phyloP scores from a whole-genome alignment of 2,888 invertebrate genomes.

The Bimastos eiseni region DNA sequence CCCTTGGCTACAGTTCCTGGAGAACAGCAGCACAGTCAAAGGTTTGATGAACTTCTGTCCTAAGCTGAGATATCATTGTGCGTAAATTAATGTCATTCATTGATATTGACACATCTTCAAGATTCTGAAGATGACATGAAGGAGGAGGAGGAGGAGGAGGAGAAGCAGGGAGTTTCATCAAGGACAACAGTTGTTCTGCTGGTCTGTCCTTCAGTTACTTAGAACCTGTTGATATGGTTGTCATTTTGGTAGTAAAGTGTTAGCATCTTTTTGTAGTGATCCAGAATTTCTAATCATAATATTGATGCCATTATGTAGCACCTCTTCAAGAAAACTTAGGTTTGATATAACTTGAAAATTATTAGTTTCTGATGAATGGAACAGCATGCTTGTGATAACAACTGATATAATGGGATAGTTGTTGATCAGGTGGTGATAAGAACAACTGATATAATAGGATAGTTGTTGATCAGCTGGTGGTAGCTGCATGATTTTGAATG shows the following conservation, averaged over 20 bases:
- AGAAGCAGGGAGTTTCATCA: not conserved
- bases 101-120: not conserved
- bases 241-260: not conserved
- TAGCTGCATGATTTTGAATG: not conserved
- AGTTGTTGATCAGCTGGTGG: not conserved
- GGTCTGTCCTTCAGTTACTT: not conserved
- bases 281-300: not conserved
- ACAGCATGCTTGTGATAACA: too few relatives aligned
- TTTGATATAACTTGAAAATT: not conserved
- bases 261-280: not conserved
- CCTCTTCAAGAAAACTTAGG: not conserved
- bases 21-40: slow-evolving; percentile 15
- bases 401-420: not conserved
- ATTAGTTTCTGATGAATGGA: not conserved
- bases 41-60: not conserved
- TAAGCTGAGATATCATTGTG: not conserved
- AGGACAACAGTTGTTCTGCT: not conserved
- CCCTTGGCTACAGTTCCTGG: slow-evolving; percentile 65
- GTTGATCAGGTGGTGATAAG: not conserved
- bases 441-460: not conserved
- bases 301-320: not conserved
- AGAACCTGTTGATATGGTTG: too few relatives aligned
- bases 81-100: not conserved
- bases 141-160: too few relatives aligned
- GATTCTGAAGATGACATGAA: too few relatives aligned